Percentiles rank a stretch among this genome's conserved stretches.
Conservation (phyloP, 2,797 vertebrate genomes). For the Picus viridis region DNA sequence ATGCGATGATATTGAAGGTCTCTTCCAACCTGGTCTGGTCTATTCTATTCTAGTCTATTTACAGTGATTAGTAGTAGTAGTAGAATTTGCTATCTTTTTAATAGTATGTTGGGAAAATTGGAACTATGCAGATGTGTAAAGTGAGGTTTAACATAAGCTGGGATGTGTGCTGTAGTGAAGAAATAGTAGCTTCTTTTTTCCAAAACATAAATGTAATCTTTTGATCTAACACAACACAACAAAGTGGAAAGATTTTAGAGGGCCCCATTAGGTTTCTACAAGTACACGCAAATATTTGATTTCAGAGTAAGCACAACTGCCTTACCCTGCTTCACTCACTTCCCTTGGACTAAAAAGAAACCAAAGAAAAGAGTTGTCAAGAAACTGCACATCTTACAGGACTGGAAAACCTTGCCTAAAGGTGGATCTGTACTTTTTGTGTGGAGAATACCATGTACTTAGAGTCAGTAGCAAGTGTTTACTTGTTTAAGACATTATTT, state of each 20-base stretch:
- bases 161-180: not conserved
- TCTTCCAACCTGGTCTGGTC: too few species aligned
- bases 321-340: not conserved
- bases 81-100: not conserved
- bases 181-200: not conserved
- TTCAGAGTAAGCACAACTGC: not conserved
- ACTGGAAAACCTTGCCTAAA: slow-evolving; percentile 34
- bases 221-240: not conserved
- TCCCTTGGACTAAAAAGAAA: not conserved
- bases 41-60: not conserved
- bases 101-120: not conserved
- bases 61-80: not conserved
- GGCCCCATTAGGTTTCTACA: not conserved
- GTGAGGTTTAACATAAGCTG: not conserved
- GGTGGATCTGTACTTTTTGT: slow-evolving; percentile 24
- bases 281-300: not conserved
- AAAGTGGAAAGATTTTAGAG: not conserved
- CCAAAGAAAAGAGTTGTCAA: not conserved
- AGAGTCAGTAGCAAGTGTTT: slow-evolving; percentile 10
- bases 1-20: too few species aligned
- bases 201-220: not conserved
- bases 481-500: not conserved
- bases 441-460: not conserved
- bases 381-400: slow-evolving; percentile 27
- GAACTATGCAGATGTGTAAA: not conserved